Conservation (phyloP, 2,797 vertebrate genomes). For the Pteronotus mesoamericanus region DNA sequence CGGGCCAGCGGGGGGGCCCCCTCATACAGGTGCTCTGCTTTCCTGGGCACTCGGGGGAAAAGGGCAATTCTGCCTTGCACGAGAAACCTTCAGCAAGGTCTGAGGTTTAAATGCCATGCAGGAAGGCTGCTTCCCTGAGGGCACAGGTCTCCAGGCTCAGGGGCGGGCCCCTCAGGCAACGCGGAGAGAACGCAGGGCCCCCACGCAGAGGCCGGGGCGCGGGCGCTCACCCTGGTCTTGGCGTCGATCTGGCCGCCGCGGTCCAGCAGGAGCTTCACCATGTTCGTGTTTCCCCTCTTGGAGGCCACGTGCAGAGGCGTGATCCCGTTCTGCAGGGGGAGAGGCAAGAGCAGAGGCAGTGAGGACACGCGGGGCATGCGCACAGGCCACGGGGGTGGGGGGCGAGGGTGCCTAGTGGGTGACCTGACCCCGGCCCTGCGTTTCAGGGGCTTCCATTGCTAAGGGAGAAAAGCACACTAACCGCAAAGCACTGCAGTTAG, state of each 20-base stretch:
- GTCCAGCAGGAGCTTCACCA: slow-evolving; percentile 96
- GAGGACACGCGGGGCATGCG: not conserved
- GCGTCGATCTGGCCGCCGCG: slow-evolving; percentile 96
- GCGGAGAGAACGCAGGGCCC: rapidly evolving
- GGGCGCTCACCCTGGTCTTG: slow-evolving; percentile 94
- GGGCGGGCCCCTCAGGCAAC: not conserved
- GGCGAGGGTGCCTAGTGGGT: not conserved
- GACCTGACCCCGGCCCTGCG: not conserved
- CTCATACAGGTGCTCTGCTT: not conserved
- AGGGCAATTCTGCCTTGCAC: not conserved
- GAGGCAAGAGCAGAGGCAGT: slow-evolving; percentile 63
- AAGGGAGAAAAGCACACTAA: slow-evolving; percentile 45
- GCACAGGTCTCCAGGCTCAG: not conserved
- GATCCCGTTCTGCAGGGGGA: slow-evolving; percentile 92
- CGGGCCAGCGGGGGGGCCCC: too few species aligned
- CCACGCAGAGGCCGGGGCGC: not conserved
- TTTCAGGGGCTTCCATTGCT: not conserved
- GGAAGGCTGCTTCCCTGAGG: not conserved
- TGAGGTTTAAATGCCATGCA: not conserved
- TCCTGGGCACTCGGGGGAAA: not conserved
- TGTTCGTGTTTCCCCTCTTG: slow-evolving; percentile 98
- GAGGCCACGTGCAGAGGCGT: slow-evolving; percentile 98
- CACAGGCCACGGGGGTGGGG: not conserved
- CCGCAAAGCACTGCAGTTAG: slow-evolving; percentile 47
- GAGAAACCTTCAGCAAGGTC: not conserved